Percentiles rank a stretch among this genome's conserved stretches.
Evolutionary conservation across 2,797 vertebrate genomes (phyloP).

Genomic region (Hapalemur alaotrensis): DNA sequence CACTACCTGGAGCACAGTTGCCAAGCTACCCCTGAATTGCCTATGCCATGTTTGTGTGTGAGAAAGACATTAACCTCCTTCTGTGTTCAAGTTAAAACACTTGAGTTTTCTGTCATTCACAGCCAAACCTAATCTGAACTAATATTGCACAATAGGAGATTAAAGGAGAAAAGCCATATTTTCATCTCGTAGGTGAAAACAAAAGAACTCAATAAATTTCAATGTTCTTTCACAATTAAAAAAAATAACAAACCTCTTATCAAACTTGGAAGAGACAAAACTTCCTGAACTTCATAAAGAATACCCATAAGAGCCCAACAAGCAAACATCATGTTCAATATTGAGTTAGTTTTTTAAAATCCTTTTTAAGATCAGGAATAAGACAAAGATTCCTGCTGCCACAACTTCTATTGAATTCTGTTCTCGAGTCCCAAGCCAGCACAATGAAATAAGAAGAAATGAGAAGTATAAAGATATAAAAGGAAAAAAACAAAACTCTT

Average conservation of each 20-base stretch:
- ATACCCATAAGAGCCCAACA: background rate
- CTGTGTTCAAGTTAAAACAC: background rate
- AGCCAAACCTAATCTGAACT: background rate
- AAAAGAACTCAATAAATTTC: background rate
- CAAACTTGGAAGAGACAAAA: background rate
- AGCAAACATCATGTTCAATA: background rate
- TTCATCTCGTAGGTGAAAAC: background rate
- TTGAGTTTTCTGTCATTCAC: background rate
- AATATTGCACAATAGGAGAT: background rate
- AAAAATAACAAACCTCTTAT: background rate
- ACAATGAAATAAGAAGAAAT: slow-evolving; percentile 28
- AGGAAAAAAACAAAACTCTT: background rate
- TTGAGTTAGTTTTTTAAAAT: slow-evolving; percentile 1
- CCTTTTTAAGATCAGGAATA: background rate
- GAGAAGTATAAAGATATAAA: background rate
- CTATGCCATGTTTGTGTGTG: background rate
- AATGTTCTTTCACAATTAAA: background rate
- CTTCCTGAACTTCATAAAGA: background rate
- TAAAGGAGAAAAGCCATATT: slow-evolving; percentile 5
- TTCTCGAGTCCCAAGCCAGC: background rate
- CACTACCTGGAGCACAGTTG: background rate
- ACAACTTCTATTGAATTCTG: background rate
- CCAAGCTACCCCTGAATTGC: background rate
- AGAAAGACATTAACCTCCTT: background rate
- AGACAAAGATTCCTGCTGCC: background rate